phyloP scores from a whole-genome alignment of 2,797 vertebrate genomes.

The Mareca strepera region DNA sequence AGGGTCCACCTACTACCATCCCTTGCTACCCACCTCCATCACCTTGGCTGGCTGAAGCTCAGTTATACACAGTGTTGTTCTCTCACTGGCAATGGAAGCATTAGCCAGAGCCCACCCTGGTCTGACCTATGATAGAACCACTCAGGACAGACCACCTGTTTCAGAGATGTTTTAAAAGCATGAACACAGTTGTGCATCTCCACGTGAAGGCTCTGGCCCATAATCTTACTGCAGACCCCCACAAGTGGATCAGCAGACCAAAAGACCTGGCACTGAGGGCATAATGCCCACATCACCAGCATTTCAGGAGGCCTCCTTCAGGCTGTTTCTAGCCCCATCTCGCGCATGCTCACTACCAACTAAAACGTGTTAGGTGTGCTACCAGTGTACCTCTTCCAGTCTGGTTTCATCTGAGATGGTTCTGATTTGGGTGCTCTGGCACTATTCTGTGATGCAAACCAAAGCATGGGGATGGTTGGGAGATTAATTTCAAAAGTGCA shows the following conservation, averaged over 20 bases:
- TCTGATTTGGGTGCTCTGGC: background rate
- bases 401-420: background rate
- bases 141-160: background rate
- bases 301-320: background rate
- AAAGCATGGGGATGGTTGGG: background rate
- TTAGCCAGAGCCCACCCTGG: background rate
- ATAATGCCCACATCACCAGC: background rate
- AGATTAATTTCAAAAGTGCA: background rate
- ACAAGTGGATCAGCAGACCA: background rate
- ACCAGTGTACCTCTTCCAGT: background rate
- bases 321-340: background rate
- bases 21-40: accelerated
- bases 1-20: accelerated
- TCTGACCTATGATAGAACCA: background rate
- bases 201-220: background rate
- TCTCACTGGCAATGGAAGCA: background rate
- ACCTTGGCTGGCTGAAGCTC: background rate
- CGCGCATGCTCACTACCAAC: background rate
- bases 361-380: background rate
- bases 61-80: background rate
- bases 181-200: background rate
- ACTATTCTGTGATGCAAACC: background rate
- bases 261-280: background rate
- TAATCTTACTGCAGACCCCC: accelerated
- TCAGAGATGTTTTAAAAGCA: background rate